Evolutionary conservation across 2,888 invertebrate genomes (phyloP).

Genomic region (Masnerella sp.): DNA sequence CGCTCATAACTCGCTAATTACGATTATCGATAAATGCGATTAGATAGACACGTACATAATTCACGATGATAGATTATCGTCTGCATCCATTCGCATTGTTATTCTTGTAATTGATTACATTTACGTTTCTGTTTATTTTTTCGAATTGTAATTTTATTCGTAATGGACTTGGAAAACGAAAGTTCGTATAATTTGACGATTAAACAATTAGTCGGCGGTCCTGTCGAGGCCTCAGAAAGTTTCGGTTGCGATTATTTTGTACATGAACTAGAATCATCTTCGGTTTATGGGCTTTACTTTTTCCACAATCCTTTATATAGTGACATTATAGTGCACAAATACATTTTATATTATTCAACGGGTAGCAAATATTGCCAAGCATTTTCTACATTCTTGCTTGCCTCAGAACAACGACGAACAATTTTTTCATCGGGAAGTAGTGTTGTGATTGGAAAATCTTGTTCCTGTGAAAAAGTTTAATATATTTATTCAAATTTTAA

Average conservation of each 20-base stretch:
- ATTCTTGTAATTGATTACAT: constrained; percentile 1
- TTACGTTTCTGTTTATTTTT: neutral
- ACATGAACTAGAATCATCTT: constrained; percentile 45
- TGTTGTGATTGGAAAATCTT: constrained; percentile 74
- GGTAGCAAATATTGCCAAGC: constrained; percentile 76
- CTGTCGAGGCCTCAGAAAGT: constrained; percentile 14
- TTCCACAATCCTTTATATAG: constrained; percentile 38
- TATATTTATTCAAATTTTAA: too few relatives aligned
- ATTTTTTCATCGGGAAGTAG: constrained; percentile 74
- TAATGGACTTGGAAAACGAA: constrained; percentile 29
- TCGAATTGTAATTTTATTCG: constrained; percentile 19
- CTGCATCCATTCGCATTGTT: constrained; percentile 28
- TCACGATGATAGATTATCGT: constrained; percentile 40
- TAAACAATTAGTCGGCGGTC: constrained; percentile 17
- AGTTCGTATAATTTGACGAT: neutral
- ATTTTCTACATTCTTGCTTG: constrained; percentile 72
- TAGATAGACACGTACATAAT: constrained; percentile 64
- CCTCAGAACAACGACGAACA: constrained; percentile 73
- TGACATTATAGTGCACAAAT: constrained; percentile 26
- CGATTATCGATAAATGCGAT: constrained; percentile 64
- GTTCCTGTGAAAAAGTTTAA: constrained; percentile 62
- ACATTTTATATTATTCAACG: constrained; percentile 57
- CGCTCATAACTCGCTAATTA: constrained; percentile 62
- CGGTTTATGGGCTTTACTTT: constrained; percentile 31
- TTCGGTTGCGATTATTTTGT: constrained; percentile 25